These are phyloP conservation scores for Drosophila lini DNA, from an alignment of 1,140 invertebrate species.

Conservation along the genomic window DNA sequence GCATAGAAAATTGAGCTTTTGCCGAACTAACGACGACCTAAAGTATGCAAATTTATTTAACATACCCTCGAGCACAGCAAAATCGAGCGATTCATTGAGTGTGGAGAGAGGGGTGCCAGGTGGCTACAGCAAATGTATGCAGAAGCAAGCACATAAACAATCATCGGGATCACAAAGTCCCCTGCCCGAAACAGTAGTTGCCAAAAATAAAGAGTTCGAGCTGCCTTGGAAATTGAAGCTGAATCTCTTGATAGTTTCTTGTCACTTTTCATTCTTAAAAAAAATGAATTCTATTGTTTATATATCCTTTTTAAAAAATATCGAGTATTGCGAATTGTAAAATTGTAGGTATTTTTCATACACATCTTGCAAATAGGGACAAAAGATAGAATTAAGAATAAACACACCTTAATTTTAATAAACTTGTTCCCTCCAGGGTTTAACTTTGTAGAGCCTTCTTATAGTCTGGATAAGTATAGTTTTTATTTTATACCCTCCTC, in stretches of 20 bases:
- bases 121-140: conserved; percentile 39
- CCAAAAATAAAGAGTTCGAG: neutral
- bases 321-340: neutral
- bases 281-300: no score
- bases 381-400: no score
- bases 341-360: no score
- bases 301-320: no score
- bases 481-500: no score
- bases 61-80: conserved; percentile 48
- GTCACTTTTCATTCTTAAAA: neutral
- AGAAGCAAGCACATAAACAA: conserved; percentile 58
- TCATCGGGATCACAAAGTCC: conserved; percentile 48
- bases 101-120: conserved; percentile 2
- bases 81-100: conserved; percentile 19
- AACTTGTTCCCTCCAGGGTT: no score
- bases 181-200: neutral
- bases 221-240: no score
- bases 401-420: no score
- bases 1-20: conserved; percentile 78
- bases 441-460: no score
- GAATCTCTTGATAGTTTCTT: no score
- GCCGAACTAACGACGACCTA: conserved; percentile 80
- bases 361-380: no score
- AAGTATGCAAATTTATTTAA: conserved; percentile 82
- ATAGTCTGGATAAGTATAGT: no score